Evolutionary conservation across 2,113 vertebrate species (phyloP).

Genomic region (Myiozetetes cayanensis): DNA sequence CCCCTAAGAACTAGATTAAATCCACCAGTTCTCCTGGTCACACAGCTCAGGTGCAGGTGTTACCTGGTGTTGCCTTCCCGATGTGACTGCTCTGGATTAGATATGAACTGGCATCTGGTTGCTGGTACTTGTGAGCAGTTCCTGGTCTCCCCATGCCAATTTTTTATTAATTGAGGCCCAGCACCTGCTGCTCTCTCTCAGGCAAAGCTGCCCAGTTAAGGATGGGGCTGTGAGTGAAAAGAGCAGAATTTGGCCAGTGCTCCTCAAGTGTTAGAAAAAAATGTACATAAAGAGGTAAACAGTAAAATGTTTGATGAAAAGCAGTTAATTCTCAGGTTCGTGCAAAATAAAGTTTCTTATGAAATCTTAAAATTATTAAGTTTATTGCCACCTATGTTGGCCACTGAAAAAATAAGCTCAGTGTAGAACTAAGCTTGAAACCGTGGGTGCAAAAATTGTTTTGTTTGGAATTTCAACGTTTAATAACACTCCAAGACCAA

Average conservation of each 20-base stretch:
- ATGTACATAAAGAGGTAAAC: background rate
- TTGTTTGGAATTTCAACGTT: background rate
- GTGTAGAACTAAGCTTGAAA: background rate
- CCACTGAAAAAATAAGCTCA: background rate
- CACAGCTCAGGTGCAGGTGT: background rate
- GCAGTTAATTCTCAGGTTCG: background rate
- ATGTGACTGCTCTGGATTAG: background rate
- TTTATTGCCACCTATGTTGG: background rate
- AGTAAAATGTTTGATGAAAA: background rate
- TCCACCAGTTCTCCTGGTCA: background rate
- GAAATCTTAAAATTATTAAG: background rate
- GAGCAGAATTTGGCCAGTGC: background rate
- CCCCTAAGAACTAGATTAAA: background rate
- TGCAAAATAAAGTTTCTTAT: background rate
- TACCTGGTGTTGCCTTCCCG: background rate
- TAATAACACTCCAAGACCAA: background rate
- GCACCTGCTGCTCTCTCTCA: background rate
- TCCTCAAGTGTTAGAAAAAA: background rate
- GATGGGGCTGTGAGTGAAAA: background rate
- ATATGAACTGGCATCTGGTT: background rate
- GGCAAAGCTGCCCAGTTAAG: background rate
- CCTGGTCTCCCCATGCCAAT: background rate
- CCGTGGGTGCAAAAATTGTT: background rate
- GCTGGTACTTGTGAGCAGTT: background rate
- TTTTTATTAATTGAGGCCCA: background rate